phyloP scores from a whole-genome alignment of 2,113 vertebrate species.

The Bubo scandiacus region DNA sequence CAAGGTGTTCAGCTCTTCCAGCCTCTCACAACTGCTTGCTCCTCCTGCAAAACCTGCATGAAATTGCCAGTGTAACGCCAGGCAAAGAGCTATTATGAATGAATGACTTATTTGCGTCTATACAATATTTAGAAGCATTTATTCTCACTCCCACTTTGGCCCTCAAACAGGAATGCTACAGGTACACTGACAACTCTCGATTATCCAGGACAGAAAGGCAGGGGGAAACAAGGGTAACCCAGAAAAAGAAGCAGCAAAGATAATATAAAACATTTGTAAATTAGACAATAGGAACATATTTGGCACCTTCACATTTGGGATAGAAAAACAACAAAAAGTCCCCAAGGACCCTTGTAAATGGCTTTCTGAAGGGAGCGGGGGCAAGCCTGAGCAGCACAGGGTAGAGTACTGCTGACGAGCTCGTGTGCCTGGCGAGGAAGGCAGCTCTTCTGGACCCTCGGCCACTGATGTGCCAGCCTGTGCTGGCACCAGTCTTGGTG shows the following conservation, averaged over 20 bases:
- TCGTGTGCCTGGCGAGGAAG: fast-evolving
- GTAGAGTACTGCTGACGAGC: not conserved
- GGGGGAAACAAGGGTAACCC: not conserved
- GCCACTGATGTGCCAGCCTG: not conserved
- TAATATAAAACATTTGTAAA: not conserved
- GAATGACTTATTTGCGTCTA: conserved; percentile 39
- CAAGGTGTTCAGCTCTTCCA: not conserved
- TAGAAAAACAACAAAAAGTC: not conserved
- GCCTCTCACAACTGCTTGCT: not conserved
- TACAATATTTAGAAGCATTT: conserved; percentile 24
- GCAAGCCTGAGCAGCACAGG: not conserved
- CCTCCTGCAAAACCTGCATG: not conserved
- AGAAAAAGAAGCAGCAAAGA: not conserved
- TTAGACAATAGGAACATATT: not conserved
- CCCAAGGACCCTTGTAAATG: not conserved
- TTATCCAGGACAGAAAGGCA: conserved; percentile 16
- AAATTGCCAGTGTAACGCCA: not conserved
- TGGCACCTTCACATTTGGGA: not conserved
- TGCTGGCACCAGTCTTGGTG: not conserved
- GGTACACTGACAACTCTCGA: not conserved
- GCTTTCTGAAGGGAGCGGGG: not conserved
- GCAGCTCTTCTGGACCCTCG: not conserved
- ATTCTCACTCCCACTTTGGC: conserved; percentile 55
- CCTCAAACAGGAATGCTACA: not conserved
- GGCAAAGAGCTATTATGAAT: not conserved